Base-by-base conservation (phyloP, 2,888 invertebrate genomes). In the Hirtodrosophila trivittata region DNA sequence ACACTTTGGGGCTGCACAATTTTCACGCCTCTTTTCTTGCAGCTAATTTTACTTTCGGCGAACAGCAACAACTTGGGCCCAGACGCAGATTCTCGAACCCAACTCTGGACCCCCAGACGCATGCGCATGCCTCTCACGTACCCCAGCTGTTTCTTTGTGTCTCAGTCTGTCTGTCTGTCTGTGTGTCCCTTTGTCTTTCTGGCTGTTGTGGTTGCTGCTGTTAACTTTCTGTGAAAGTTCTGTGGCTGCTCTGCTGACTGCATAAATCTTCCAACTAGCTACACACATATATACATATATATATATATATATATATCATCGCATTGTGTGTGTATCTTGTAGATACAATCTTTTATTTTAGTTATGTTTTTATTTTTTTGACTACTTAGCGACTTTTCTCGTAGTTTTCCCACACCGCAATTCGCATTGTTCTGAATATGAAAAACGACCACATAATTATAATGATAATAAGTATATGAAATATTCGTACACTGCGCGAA, bases 51-150 rank as follows among this genome's bases (percentile, higher is more conserved):
- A 77, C 80, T 80, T 80, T 84, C 80, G 60, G 71, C 57, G 37
- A 35, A 26, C 26, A 35, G 32, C 49, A 41, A 21, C 50, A 35
- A 12, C 25, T 30, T n/a, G 28, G 18, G 1, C 35, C 9, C 21
- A 47, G 7, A 28, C 3, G 28, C 43, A 52, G 39, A 50, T 57
- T 54, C 26, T 26, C 10, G 9, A 6, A 45, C 18, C 18, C 46
- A 45, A 16, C 10, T 13, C 49, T 38, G 13, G 13, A n/a, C 18
- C 3, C 28, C 10, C 25, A 41, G 55, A 49, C 69, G 68, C 74
- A 73, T 70, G 76, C 83, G 84, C 86, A 82, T 82, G 84, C 84
- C 64, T 49, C 84, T 86, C 86, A 86, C 83, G 86, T 83, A 70
- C 41, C 39, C 30, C 18, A 21, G 5, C 25, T 12, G 12, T 9